Evolutionary conservation across 2,797 vertebrate genomes (phyloP).

Genomic region (Vireo griseus): DNA sequence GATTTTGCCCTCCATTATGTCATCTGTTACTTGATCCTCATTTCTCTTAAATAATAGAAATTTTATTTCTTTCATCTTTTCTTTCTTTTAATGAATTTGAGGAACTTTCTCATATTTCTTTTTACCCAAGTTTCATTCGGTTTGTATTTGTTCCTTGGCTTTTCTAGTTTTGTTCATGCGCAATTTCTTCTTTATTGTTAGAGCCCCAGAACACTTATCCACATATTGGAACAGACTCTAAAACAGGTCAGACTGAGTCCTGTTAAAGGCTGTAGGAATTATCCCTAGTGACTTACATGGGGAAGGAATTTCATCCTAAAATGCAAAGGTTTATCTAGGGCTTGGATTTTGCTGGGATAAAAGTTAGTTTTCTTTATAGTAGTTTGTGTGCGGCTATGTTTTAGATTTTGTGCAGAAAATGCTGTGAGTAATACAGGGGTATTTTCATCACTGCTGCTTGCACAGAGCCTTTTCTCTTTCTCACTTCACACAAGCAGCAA

Average conservation of each 20-base stretch:
- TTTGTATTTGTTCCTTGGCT: neutral
- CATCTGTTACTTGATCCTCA: neutral
- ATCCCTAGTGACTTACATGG: neutral
- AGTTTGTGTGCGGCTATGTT: neutral
- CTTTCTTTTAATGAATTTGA: neutral
- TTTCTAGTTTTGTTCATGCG: neutral
- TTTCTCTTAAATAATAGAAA: neutral
- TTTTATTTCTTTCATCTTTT: neutral
- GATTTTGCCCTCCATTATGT: neutral
- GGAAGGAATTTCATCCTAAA: neutral
- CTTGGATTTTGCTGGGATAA: neutral
- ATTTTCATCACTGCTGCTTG: neutral
- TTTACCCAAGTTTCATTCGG: neutral
- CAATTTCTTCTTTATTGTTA: neutral
- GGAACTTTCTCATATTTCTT: neutral
- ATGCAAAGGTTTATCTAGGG: neutral
- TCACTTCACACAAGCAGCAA: rapidly evolving
- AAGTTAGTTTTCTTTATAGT: neutral
- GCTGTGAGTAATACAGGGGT: neutral
- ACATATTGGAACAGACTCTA: neutral
- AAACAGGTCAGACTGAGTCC: neutral
- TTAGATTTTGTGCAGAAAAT: neutral
- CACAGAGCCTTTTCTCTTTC: neutral
- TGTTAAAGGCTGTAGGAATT: neutral
- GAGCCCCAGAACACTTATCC: neutral